Base-by-base conservation (phyloP, 2,797 vertebrate species). In the Spheniscus humboldti region DNA sequence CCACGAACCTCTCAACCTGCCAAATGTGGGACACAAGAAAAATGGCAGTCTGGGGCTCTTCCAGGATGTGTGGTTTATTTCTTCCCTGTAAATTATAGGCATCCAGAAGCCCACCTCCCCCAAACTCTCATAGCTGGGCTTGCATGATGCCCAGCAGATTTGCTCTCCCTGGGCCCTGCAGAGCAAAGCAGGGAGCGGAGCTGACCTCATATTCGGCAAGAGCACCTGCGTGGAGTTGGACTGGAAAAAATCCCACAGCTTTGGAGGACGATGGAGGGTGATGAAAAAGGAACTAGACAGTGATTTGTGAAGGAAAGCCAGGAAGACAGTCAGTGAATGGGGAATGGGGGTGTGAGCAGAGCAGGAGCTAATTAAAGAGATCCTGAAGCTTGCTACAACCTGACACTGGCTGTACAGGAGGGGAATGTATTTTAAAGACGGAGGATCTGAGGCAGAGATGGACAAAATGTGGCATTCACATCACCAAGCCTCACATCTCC, bases 41-140 rank as follows among this genome's bases (percentile, higher is more conserved):
- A 94, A 92, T 27, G 62, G 92, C 66, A 88, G 47, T 18, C 53
- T 35, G 3, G 41, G 73, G 75, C 75, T 88, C 92, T 88, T 94
- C 68, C 89, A 95, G 93, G 92, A 88, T 62, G 59, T 89, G 90
- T 75, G 41, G 81, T 92, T 97, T 94, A 56, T 85, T 92, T 72
- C 84, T 91, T 90, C 57, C 86, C 86, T 91, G 62, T 89, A 67
- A 96, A 85, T 91, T 93, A 86, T 0, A 88, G 76, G 55, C 83
- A 56, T 41, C 60, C 73, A 90, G 85, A 69, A 96, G 92, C 78
- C 78, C 82, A 84, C 93, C 81, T 63, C 78, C 89, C 71, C 79
- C 89, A 84, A 0, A 28, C 50, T n/a, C 57, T 66, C 81, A 18
- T 24, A 43, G 39, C 57, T 78, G 66, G 69, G 60, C 47, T 93